These are phyloP conservation scores for Drosophila guanche DNA, from an alignment of 1,140 invertebrate genomes.

Conservation along the genomic window DNA sequence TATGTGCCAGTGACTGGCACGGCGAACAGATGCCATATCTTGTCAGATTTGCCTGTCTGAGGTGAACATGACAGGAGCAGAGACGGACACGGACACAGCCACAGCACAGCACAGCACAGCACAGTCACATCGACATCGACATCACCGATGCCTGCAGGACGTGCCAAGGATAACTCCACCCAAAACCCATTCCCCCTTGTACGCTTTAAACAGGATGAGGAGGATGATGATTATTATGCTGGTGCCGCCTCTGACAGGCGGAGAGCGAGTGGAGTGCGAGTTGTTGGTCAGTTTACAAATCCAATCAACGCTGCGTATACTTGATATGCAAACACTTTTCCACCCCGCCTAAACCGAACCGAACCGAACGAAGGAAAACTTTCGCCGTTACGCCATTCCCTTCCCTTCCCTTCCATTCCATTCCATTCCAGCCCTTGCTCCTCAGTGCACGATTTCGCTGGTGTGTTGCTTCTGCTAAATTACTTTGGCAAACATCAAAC, in stretches of 20 bases:
- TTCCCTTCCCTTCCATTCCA: neutral
- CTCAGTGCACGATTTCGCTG: slow-evolving; percentile 27
- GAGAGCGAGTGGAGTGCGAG: neutral
- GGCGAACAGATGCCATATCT: slow-evolving; percentile 63
- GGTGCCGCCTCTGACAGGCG: slow-evolving; percentile 16
- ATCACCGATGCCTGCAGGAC: slow-evolving; percentile 54
- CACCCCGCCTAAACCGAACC: neutral
- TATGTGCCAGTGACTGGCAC: slow-evolving; percentile 33
- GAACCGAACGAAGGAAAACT: slow-evolving; percentile 26
- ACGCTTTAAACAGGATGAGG: slow-evolving; percentile 21
- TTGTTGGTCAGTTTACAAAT: slow-evolving; percentile 63
- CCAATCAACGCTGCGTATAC: slow-evolving; percentile 77
- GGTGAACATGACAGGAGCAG: slow-evolving; percentile 55
- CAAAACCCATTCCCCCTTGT: neutral
- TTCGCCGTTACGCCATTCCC: slow-evolving; percentile 4
- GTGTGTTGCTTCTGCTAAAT: slow-evolving; percentile 61
- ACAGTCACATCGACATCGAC: no score
- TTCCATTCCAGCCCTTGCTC: neutral
- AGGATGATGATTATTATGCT: slow-evolving; percentile 40
- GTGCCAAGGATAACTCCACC: slow-evolving; percentile 74
- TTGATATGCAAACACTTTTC: slow-evolving; percentile 61
- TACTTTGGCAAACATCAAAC: slow-evolving; percentile 78
- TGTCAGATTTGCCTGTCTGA: slow-evolving; percentile 69
- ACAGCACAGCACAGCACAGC: no score
- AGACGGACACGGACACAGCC: no score